Conservation (phyloP, 92 coral and sea anemone genomes). For the Epizoanthus scotinus region DNA sequence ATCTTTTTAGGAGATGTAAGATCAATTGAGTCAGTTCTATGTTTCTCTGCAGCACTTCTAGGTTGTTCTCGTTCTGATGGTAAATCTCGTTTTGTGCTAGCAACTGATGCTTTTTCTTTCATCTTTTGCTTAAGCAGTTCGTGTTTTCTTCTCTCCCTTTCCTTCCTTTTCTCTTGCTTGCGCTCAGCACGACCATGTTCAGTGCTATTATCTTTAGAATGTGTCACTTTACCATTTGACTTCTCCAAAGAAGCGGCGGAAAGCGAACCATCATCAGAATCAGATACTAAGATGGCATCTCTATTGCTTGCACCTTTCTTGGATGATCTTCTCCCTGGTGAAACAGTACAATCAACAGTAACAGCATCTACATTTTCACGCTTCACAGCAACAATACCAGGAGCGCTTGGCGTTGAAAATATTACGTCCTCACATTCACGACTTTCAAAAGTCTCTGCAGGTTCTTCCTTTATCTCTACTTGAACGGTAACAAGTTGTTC, state of each 20-base stretch:
- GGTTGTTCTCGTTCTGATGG: neutral
- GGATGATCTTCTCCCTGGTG: conserved; percentile 13
- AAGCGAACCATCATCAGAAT: conserved; percentile 8
- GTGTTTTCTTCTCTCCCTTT: neutral
- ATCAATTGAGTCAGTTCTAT: neutral
- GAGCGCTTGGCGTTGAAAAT: neutral
- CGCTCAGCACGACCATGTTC: neutral
- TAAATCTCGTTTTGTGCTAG: neutral
- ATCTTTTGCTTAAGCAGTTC: conserved; percentile 1
- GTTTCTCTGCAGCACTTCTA: neutral
- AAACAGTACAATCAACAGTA: conserved; percentile 3
- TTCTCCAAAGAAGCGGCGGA: neutral
- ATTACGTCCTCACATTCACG: conserved; percentile 8
- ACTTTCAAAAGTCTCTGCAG: neutral
- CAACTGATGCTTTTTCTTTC: conserved; percentile 4
- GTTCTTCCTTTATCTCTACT: neutral
- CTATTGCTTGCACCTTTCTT: neutral
- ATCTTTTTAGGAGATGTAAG: neutral
- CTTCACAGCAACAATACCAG: neutral
- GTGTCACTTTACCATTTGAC: conserved; percentile 16
- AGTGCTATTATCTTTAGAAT: neutral
- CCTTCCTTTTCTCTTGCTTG: neutral
- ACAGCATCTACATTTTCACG: neutral
- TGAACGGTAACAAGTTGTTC: neutral
- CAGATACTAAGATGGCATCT: conserved; percentile 29